These are phyloP conservation scores for Paramormyrops hopkinsi DNA, from an alignment of 2,797 vertebrate species.

Conservation along the genomic window DNA sequence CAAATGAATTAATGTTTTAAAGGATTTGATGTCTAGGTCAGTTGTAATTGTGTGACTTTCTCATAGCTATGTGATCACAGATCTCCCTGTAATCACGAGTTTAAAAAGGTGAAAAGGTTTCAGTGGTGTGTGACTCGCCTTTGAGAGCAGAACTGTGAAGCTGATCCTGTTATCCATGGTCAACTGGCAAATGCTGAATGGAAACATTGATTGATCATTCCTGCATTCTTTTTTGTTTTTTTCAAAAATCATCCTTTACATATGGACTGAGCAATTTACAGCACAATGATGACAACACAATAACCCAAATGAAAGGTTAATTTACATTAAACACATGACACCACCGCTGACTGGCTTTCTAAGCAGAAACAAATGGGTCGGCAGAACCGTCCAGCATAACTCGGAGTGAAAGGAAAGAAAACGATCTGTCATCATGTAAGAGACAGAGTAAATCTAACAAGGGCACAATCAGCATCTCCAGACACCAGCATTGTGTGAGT, in stretches of 20 bases:
- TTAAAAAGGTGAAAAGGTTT: constrained; percentile 4
- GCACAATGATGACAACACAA: constrained; percentile 5
- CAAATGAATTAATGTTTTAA: background rate
- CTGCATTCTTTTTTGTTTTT: background rate
- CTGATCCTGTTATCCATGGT: background rate
- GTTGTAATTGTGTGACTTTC: background rate
- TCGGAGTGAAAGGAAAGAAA: background rate
- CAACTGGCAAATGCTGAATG: background rate
- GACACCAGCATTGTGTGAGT: background rate
- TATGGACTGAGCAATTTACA: background rate
- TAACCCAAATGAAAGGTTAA: background rate
- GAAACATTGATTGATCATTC: background rate
- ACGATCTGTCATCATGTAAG: background rate
- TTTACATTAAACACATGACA: constrained; percentile 5
- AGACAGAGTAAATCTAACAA: background rate
- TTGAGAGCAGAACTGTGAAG: background rate
- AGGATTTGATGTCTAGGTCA: background rate
- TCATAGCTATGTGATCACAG: background rate
- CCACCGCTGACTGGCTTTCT: background rate
- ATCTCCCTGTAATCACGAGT: background rate
- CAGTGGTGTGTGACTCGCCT: background rate
- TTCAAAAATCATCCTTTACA: background rate
- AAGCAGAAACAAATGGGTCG: background rate
- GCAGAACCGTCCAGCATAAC: background rate
- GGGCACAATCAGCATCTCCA: constrained; percentile 9